Evolutionary conservation across 2,113 vertebrate species (phyloP).

Genomic region (Bufo bufo): DNA sequence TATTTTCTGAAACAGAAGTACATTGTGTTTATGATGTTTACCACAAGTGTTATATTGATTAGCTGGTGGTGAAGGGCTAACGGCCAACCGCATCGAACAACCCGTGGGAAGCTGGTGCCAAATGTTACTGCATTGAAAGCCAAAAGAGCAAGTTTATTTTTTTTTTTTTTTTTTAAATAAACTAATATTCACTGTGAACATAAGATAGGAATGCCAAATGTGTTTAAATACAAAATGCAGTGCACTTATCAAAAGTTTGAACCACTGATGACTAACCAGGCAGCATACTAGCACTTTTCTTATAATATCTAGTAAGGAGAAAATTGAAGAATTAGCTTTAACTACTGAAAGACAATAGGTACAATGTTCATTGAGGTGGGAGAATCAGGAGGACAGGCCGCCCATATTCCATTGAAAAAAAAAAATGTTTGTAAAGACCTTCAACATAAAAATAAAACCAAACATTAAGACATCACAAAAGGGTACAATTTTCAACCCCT

Average conservation of each 20-base stretch:
- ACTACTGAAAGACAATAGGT: too few species aligned
- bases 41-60: constrained; percentile 53
- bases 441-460: too few species aligned
- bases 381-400: too few species aligned
- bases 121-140: constrained; percentile 42
- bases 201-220: background rate
- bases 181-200: constrained; percentile 18
- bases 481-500: too few species aligned
- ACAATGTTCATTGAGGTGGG: too few species aligned
- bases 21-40: constrained; percentile 54
- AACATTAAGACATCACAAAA: too few species aligned
- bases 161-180: background rate
- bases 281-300: background rate
- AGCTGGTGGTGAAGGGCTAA: constrained; percentile 32
- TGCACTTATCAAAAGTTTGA: background rate
- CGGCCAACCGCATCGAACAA: constrained; percentile 31
- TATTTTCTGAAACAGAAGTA: constrained; percentile 44
- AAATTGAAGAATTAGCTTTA: too few species aligned
- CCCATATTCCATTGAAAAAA: too few species aligned
- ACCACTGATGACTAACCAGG: background rate
- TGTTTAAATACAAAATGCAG: background rate
- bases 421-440: too few species aligned
- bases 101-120: constrained; percentile 31
- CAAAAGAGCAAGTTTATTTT: constrained; percentile 20
- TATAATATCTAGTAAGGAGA: too few species aligned